Evolutionary conservation across 1,140 invertebrate genomes (phyloP).

Genomic region (Drusus annulatus): DNA sequence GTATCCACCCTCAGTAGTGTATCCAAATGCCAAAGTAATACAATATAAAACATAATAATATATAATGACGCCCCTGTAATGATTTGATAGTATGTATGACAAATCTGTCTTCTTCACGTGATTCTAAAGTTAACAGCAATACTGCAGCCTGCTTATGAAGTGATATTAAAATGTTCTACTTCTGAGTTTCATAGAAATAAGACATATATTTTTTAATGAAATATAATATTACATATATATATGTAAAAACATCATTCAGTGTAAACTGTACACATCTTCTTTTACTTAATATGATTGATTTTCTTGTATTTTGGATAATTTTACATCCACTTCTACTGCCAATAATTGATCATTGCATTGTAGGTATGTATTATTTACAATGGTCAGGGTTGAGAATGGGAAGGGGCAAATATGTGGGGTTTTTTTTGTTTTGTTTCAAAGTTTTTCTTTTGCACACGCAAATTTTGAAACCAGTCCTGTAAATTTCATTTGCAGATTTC

Average conservation of each 20-base stretch:
- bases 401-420: too few relatives aligned
- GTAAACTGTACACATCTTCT: slow-evolving; percentile 17
- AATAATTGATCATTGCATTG: too few relatives aligned
- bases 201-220: slow-evolving; percentile 32
- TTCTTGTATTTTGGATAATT: slow-evolving; percentile 11
- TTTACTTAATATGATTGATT: background rate
- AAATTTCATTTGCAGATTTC: too few relatives aligned
- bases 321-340: background rate
- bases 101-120: slow-evolving; percentile 44
- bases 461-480: too few relatives aligned
- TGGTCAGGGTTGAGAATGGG: too few relatives aligned
- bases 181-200: slow-evolving; percentile 23
- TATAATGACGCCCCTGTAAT: too few relatives aligned
- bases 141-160: slow-evolving; percentile 48
- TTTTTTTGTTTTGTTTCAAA: too few relatives aligned
- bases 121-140: slow-evolving; percentile 55
- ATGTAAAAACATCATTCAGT: background rate
- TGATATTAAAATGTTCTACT: slow-evolving; percentile 50
- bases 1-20: background rate
- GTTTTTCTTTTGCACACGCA: too few relatives aligned
- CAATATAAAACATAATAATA: too few relatives aligned
- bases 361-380: too few relatives aligned
- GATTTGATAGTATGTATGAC: slow-evolving; percentile 8
- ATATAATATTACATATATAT: background rate
- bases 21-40: slow-evolving; percentile 28